Evolutionary conservation across 2,113 vertebrate species (phyloP), one percentile per base, ranked within the genome.

Genomic region (Cebus imitator): DNA sequence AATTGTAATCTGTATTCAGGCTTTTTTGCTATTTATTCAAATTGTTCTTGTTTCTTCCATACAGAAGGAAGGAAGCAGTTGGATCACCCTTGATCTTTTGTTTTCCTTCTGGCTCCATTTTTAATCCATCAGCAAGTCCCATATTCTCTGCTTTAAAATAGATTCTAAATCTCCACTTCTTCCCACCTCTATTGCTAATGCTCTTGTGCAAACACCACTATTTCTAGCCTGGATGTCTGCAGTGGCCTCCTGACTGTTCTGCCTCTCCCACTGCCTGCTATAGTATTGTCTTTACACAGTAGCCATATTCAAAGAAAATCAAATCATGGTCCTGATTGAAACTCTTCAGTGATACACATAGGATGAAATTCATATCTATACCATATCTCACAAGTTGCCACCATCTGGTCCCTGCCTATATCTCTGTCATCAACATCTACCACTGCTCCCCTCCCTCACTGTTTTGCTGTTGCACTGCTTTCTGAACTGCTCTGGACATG

Each of bases 41-140:
- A 10, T 66, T 37, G 6, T 66, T 95, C 9, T 40, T 79, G 35
- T 86, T 76, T 93, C 40, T 68, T 68, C 18, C 75, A n/a, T 23
- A 76, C 4, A 90, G 9, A 94, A 23, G 58, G 40, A 92, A 84
- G 75, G 12, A 66, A 89, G 64, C 43, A 91, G 70, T 87, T 14
- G 14, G 23, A 66, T 52, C 20, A 82, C 66, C 4, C 30, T 64
- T 82, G 78, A 58, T 66, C 17, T 79, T n/a, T 61, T 8, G 1
- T 21, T 83, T 94, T 70, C 45, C 37, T 89, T 82, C n/a, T 37
- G 5, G 57, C 6, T 70, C 21, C 21, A 37, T 8, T 20, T n/a
- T 57, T 30, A 90, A 12, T 66, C 27, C 48, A 45, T 57, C 21
- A 82, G 57, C 58, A 94, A 88, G 10, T 64, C 16, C 57, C 64